phyloP scores from a whole-genome alignment of 1,140 invertebrate species.

The Homalodisca vitripennis region DNA sequence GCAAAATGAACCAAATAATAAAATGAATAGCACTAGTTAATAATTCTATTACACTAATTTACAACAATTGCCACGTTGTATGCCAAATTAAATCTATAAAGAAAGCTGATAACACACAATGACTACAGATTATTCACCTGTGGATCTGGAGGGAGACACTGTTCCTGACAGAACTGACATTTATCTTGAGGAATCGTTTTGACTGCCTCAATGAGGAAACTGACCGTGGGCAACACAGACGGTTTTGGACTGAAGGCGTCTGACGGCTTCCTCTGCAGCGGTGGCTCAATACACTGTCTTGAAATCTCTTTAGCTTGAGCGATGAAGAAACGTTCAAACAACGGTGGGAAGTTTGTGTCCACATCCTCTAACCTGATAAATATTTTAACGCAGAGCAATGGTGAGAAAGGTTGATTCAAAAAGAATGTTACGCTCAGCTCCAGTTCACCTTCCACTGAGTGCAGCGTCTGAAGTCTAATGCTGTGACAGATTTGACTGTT shows the following conservation, averaged over 20 bases:
- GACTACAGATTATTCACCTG: too few species aligned
- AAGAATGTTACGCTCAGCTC: too few species aligned
- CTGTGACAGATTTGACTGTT: too few species aligned
- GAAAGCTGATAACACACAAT: too few species aligned
- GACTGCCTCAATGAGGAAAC: conserved; percentile 60
- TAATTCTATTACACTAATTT: too few species aligned
- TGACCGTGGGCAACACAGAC: conserved; percentile 58
- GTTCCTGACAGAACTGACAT: conserved; percentile 63
- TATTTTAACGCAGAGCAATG: not conserved
- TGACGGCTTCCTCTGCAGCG: conserved; percentile 55
- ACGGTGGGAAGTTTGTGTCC: conserved; percentile 65
- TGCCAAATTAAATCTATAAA: too few species aligned
- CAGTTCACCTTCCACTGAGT: too few species aligned
- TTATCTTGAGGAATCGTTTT: conserved; percentile 59
- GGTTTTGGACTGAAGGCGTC: conserved; percentile 60
- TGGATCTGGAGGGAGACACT: conserved; percentile 61
- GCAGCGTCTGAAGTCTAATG: too few species aligned
- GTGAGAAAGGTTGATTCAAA: not conserved
- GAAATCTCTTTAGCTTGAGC: conserved; percentile 68
- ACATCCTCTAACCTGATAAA: conserved; percentile 55
- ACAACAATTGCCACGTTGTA: too few species aligned
- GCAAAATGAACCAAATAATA: too few species aligned
- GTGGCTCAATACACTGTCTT: conserved; percentile 68
- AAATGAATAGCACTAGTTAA: too few species aligned
- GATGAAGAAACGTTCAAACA: conserved; percentile 60